Conservation (phyloP, 2,113 vertebrate genomes). For the Petroica traversi region DNA sequence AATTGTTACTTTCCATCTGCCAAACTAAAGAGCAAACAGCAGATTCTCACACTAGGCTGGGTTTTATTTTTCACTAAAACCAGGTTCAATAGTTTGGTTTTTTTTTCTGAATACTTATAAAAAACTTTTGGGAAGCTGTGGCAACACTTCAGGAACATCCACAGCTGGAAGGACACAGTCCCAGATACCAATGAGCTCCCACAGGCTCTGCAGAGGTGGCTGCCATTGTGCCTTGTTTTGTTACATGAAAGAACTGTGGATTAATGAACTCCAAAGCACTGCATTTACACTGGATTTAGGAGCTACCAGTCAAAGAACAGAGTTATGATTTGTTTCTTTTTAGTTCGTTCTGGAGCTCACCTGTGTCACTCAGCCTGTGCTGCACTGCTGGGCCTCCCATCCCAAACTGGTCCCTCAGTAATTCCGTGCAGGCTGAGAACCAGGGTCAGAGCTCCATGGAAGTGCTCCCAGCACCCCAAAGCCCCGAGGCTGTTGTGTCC, state of each 20-base stretch:
- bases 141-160: not conserved
- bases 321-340: not conserved
- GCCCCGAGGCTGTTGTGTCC: not conserved
- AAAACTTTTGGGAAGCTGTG: not conserved
- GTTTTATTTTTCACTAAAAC: not conserved
- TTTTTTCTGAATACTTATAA: not conserved
- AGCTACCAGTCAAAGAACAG: not conserved
- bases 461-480: not conserved
- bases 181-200: not conserved
- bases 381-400: fast-evolving
- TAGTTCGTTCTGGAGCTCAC: not conserved
- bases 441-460: not conserved
- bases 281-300: too few relatives aligned
- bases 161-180: not conserved
- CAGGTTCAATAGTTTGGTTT: not conserved
- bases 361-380: not conserved
- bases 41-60: not conserved
- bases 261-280: not conserved
- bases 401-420: not conserved
- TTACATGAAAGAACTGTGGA: not conserved
- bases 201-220: not conserved
- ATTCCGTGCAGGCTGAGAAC: not conserved
- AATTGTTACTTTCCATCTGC: not conserved
- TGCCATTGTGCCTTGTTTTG: not conserved
- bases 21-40: not conserved